A percentile compares a stretch with the other conserved stretches of the same genome.
phyloP scores from a whole-genome alignment of 2,888 invertebrate genomes.

The Ethmia dodecea region DNA sequence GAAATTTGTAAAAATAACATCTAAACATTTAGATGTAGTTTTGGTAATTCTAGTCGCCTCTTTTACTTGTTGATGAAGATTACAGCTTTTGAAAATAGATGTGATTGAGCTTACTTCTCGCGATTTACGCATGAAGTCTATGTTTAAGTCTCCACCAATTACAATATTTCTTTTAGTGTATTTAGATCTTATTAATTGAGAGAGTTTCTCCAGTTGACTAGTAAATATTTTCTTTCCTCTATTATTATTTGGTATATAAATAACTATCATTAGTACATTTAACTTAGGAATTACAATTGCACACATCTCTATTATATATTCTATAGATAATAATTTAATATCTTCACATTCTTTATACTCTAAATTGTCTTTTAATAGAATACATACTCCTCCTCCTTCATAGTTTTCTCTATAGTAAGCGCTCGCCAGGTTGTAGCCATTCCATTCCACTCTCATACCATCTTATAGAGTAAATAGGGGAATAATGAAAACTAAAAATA shows the following conservation, averaged over 20 bases:
- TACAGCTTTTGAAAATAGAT: conserved; percentile 11
- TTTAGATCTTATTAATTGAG: conserved; percentile 10
- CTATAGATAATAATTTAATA: conserved; percentile 13
- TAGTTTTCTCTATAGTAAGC: conserved; percentile 9
- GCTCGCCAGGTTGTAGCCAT: conserved; percentile 6
- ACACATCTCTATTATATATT: conserved; percentile 18
- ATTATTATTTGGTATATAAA: conserved; percentile 18
- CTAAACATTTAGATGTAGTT: conserved; percentile 11
- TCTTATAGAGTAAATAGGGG: too few species aligned
- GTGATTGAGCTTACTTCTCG: background rate
- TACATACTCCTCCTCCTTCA: conserved; percentile 17
- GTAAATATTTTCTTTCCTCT: conserved; percentile 15
- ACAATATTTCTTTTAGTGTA: conserved; percentile 14
- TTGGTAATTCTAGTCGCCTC: conserved; percentile 13
- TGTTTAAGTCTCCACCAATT: conserved; percentile 14
- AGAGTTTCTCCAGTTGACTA: conserved; percentile 6
- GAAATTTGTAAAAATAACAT: conserved; percentile 19
- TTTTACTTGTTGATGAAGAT: conserved; percentile 13
- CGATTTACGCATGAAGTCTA: conserved; percentile 3
- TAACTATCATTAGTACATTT: conserved; percentile 13
- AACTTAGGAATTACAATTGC: conserved; percentile 11
- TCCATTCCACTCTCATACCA: too few species aligned
- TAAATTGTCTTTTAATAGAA: conserved; percentile 9
- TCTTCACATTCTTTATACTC: conserved; percentile 12
- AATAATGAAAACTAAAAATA: too few species aligned